Base-by-base conservation (phyloP, 2,113 vertebrate genomes). In the Rhea americana region DNA sequence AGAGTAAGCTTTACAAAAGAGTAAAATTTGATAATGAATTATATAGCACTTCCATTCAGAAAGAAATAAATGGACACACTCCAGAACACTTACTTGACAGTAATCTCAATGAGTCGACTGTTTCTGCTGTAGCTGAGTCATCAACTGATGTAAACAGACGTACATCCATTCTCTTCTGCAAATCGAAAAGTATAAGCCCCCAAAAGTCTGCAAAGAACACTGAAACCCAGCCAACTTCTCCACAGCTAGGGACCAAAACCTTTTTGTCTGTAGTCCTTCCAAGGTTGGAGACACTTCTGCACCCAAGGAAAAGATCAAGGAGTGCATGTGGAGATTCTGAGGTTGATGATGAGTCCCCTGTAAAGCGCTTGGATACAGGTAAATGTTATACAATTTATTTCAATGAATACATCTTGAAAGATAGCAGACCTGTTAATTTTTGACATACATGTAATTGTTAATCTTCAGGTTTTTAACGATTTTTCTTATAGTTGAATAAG, bases 211-310 rank as follows among this genome's bases (percentile, higher is more conserved):
- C 95, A 91, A 98, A 97, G 97, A 98, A 96, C 92, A 98, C 97
- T 95, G 98, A 98, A 89, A 98, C 98, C 77, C 98, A 98, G 94
- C 98, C 98, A 93, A 97, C 97, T 90, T 97, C 98, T 94, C 98
- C 98, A 80, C 98, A 99, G 98, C 98, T 99, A 97, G 99, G 98
- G 90, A 98, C 99, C 97, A 99, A 99, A 97, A 99, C 99, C 97
- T 99, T 99, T 98, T 97, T 99, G 98, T 99, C 99, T 82, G 99
- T 99, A 98, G 99, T 99, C 96, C 98, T 99, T 97, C 99, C 99
- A 92, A 98, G 98, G 93, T 98, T 99, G 98, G 99, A 99, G 98
- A 99, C 98, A 93, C 98, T 99, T 68, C 98, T 99, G 93, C 99
- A 99, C 97, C 98, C 98, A 98, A 98, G 99, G 96, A 99, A 99